Evolutionary conservation across 1,140 invertebrate genomes (phyloP).

Genomic region (Diabrotica virgifera): DNA sequence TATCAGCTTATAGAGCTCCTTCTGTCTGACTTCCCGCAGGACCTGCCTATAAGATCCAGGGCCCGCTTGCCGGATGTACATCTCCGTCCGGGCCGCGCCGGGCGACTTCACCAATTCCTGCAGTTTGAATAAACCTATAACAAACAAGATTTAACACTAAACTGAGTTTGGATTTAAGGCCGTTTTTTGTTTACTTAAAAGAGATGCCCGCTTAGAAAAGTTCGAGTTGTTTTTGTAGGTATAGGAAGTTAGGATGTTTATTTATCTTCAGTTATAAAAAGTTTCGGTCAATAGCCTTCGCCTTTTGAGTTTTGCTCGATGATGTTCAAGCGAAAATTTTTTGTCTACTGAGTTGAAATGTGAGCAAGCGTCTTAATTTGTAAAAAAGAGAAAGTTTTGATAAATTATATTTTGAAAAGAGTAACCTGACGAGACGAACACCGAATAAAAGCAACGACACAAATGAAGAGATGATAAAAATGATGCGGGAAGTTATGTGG

Average conservation of each 20-base stretch:
- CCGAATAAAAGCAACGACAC: no score
- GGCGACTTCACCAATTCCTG: conserved; percentile 75
- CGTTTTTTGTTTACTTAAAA: neutral
- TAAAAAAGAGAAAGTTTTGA: no score
- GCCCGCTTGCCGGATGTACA: conserved; percentile 78
- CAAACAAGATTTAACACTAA: neutral
- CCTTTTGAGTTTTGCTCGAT: no score
- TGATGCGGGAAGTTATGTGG: no score
- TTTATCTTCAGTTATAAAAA: neutral
- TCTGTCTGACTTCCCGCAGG: conserved; percentile 73
- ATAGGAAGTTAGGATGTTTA: no score
- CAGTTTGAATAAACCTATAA: conserved; percentile 81
- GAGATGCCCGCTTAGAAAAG: neutral
- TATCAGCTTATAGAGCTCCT: conserved; percentile 80
- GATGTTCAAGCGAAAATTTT: no score
- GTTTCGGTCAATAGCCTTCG: no score
- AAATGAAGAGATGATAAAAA: no score
- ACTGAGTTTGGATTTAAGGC: neutral
- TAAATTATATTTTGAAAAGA: no score
- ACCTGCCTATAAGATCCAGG: conserved; percentile 74
- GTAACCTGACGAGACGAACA: no score
- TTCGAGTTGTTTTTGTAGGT: neutral
- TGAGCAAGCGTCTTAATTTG: no score
- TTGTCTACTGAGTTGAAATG: no score
- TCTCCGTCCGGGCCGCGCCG: conserved; percentile 65